phyloP scores from a whole-genome alignment of 30 jellyfish, hydroid and myxozoan genomes.

The Hydractinia symbiolongicarpus region DNA sequence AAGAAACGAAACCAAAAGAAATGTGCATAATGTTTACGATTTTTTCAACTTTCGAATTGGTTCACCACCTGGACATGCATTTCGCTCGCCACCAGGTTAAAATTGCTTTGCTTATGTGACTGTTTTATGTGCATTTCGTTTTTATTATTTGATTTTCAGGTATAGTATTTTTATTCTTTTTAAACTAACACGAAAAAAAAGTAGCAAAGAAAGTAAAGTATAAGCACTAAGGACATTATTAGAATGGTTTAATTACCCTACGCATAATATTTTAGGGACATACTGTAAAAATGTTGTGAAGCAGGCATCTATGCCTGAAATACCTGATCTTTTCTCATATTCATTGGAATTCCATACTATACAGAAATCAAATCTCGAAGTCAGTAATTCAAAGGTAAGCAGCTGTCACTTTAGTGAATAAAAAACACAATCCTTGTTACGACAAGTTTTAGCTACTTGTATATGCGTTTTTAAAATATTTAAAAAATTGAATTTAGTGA shows the following conservation, averaged over 20 bases:
- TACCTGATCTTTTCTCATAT: background rate
- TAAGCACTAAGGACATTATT: too few species aligned
- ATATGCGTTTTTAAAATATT: too few species aligned
- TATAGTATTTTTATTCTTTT: too few species aligned
- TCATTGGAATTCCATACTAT: background rate
- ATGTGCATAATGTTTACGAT: background rate
- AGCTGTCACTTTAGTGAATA: too few species aligned
- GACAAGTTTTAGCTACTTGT: too few species aligned
- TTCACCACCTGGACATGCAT: background rate
- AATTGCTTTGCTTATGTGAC: background rate
- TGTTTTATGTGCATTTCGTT: background rate
- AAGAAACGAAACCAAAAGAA: background rate
- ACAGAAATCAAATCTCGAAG: background rate
- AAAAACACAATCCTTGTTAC: too few species aligned
- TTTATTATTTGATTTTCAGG: too few species aligned
- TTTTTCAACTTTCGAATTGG: background rate
- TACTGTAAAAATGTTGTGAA: constrained; percentile 2
- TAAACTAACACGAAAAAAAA: too few species aligned
- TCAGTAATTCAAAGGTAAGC: too few species aligned
- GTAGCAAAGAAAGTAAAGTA: too few species aligned
- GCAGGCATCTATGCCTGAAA: background rate
- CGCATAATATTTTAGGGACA: background rate
- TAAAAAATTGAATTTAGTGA: too few species aligned
- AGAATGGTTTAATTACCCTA: too few species aligned
- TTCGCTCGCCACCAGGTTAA: background rate